A percentile compares a stretch with the other conserved stretches of the same genome.
phyloP scores from a whole-genome alignment of 2,797 vertebrate genomes.

The Melanogrammus aeglefinus region DNA sequence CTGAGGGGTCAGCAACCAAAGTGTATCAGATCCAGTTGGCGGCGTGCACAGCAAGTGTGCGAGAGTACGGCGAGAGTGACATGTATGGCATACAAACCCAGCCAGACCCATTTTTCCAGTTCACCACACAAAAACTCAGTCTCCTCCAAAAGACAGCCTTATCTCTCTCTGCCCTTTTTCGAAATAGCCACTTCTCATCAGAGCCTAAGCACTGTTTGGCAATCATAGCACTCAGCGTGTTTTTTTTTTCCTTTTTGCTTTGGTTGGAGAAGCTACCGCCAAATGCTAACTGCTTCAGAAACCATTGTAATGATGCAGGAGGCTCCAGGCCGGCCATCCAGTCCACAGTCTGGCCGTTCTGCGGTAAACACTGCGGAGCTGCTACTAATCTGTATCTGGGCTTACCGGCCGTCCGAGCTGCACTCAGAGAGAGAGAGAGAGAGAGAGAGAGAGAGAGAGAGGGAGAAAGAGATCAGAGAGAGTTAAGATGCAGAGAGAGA shows the following conservation, averaged over 20 bases:
- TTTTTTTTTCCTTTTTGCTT: neutral
- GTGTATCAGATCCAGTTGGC: no score
- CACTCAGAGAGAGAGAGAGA: no score
- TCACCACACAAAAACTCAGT: neutral
- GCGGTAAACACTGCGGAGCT: neutral
- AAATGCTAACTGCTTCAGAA: neutral
- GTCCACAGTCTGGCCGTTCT: neutral
- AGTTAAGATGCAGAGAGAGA: no score
- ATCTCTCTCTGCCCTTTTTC: neutral
- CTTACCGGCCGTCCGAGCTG: neutral
- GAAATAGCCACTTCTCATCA: neutral
- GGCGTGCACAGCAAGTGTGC: no score
- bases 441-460: no score
- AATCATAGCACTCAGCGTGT: no score
- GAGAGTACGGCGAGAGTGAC: no score
- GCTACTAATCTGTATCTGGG: neutral
- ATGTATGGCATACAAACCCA: neutral
- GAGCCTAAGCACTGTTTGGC: no score
- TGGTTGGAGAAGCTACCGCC: neutral
- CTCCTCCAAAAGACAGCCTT: neutral
- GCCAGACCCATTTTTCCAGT: no score
- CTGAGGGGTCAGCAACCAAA: no score
- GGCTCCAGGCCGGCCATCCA: neutral
- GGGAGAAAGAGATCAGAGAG: no score
- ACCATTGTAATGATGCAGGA: neutral